Conservation (phyloP, 2,888 invertebrate genomes). For the Folsomia manolachei region DNA sequence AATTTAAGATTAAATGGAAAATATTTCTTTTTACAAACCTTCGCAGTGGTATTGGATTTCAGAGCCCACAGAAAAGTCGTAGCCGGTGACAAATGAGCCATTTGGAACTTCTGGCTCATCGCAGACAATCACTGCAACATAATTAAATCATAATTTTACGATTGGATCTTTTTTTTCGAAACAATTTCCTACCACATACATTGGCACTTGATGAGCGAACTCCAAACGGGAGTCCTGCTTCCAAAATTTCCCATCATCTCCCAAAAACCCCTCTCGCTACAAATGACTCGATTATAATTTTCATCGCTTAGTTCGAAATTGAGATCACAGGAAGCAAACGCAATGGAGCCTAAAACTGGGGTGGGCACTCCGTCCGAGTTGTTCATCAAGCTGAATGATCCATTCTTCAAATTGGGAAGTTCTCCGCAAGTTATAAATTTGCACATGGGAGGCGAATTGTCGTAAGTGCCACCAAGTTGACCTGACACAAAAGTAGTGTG, state of each 20-base stretch:
- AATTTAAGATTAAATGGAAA: neutral
- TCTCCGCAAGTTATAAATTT: slow-evolving; percentile 83
- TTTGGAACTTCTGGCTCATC: slow-evolving; percentile 80
- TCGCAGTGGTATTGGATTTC: slow-evolving; percentile 78
- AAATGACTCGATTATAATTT: slow-evolving; percentile 29
- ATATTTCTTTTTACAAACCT: no score
- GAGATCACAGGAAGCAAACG: slow-evolving; percentile 74
- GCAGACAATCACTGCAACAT: slow-evolving; percentile 72
- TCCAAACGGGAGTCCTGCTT: slow-evolving; percentile 16
- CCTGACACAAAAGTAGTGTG: slow-evolving; percentile 61
- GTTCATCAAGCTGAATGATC: slow-evolving; percentile 69
- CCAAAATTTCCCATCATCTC: slow-evolving; percentile 19
- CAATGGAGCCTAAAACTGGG: slow-evolving; percentile 69
- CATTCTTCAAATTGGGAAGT: slow-evolving; percentile 75
- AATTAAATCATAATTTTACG: neutral
- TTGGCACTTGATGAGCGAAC: slow-evolving; percentile 32
- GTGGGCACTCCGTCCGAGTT: slow-evolving; percentile 70
- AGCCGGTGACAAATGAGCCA: slow-evolving; percentile 82
- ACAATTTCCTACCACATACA: no score
- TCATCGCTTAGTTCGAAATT: slow-evolving; percentile 70
- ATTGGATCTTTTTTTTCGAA: neutral
- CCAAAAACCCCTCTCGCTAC: slow-evolving; percentile 32
- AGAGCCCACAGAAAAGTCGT: slow-evolving; percentile 84
- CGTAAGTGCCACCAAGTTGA: no score
- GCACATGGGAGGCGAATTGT: slow-evolving; percentile 65